phyloP scores from a whole-genome alignment of 2,113 vertebrate species.

The Ochotona princeps region DNA sequence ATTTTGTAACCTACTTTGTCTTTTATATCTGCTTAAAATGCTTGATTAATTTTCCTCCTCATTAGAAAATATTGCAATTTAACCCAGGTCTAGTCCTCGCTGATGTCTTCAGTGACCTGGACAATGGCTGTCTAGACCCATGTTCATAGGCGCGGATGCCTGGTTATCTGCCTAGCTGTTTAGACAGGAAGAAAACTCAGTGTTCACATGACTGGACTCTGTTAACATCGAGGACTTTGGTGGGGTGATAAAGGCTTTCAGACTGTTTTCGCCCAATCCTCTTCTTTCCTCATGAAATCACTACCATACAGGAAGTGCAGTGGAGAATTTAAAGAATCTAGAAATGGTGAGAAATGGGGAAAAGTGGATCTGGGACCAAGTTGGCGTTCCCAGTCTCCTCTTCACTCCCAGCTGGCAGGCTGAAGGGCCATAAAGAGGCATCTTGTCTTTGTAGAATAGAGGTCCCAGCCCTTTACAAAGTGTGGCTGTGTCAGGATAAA shows the following conservation, averaged over 20 bases:
- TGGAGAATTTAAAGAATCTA: slow-evolving; percentile 27
- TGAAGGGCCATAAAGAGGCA: background rate
- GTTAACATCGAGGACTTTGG: background rate
- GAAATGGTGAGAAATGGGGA: background rate
- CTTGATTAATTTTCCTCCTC: slow-evolving; percentile 1
- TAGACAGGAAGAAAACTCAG: background rate
- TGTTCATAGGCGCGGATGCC: background rate
- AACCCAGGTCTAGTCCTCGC: background rate
- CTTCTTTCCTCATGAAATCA: background rate
- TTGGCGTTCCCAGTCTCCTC: background rate
- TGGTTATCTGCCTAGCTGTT: background rate
- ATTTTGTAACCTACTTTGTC: background rate
- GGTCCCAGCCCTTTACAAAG: background rate
- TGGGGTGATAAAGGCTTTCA: background rate
- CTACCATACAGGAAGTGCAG: background rate
- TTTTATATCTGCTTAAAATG: slow-evolving; percentile 29
- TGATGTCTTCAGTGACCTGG: background rate
- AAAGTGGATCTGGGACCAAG: background rate
- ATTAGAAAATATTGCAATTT: background rate
- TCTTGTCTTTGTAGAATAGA: background rate
- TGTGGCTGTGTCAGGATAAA: background rate
- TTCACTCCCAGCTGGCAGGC: background rate
- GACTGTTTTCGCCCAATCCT: background rate
- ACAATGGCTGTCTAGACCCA: background rate
- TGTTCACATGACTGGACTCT: background rate